Percentiles rank a stretch among this genome's conserved stretches.
Conservation (phyloP, 1,140 invertebrate genomes). For the Trachymyrmex septentrionalis region DNA sequence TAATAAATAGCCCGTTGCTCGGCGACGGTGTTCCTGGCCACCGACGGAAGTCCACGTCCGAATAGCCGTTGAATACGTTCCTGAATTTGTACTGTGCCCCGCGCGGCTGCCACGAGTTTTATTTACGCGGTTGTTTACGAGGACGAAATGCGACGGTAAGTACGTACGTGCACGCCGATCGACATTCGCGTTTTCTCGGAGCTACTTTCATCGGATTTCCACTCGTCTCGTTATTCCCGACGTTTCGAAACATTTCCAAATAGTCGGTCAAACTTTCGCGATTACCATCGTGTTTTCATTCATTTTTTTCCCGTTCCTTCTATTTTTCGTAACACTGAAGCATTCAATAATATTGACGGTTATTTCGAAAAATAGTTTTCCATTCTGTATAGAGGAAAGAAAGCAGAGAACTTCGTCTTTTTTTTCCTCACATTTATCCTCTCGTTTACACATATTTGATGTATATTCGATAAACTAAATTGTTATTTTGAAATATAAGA, state of each 20-base stretch:
- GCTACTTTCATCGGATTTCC: background rate
- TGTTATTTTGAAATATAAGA: constrained; percentile 11
- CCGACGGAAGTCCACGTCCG: constrained; percentile 60
- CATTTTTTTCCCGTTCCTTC: background rate
- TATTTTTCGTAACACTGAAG: constrained; percentile 11
- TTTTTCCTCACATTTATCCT: background rate
- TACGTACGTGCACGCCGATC: background rate
- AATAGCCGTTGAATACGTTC: constrained; percentile 70
- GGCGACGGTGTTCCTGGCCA: constrained; percentile 61
- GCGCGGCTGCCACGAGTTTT: constrained; percentile 28
- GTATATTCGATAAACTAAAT: background rate
- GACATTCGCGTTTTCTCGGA: constrained; percentile 5
- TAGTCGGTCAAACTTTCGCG: constrained; percentile 15
- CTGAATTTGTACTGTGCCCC: constrained; percentile 51
- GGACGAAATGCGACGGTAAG: constrained; percentile 19
- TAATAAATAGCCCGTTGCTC: constrained; percentile 75
- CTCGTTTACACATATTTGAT: background rate
- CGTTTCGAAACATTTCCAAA: background rate
- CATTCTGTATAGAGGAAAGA: background rate
- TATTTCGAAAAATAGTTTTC: constrained; percentile 31
- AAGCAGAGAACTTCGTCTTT: background rate
- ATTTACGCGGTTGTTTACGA: constrained; percentile 68
- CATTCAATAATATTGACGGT: background rate
- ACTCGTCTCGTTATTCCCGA: background rate
- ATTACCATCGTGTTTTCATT: constrained; percentile 5